These are phyloP conservation scores for Lanistes nyassanus DNA, from an alignment of 1,140 invertebrate species.

Conservation along the genomic window DNA sequence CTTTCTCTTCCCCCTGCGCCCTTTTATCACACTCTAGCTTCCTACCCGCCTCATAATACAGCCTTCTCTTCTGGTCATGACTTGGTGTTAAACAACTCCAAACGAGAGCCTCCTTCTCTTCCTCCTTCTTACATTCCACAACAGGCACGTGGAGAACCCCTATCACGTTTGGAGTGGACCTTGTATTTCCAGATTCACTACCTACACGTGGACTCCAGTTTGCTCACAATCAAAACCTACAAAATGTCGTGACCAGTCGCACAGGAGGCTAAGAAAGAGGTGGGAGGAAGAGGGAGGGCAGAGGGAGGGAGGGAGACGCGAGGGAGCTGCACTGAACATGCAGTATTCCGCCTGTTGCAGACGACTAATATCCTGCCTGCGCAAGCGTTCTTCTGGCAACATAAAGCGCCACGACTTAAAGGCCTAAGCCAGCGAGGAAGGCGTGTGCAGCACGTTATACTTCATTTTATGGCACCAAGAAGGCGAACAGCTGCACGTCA, in stretches of 20 bases:
- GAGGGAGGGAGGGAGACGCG: neutral
- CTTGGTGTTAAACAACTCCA: neutral
- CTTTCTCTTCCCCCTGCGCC: neutral
- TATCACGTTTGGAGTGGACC: constrained; percentile 2
- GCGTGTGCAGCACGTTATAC: too few species aligned
- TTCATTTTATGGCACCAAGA: too few species aligned
- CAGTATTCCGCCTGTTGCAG: too few species aligned
- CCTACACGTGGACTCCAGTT: neutral
- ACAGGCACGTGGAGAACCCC: neutral
- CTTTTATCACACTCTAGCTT: neutral
- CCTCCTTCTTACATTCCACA: neutral
- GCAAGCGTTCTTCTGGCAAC: too few species aligned
- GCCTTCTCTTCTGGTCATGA: neutral
- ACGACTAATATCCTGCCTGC: too few species aligned
- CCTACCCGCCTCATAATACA: neutral
- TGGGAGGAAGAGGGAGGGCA: neutral
- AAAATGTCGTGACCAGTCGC: neutral
- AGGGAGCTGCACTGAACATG: too few species aligned
- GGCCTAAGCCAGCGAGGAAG: too few species aligned
- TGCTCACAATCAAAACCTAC: neutral
- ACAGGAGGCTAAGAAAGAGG: neutral
- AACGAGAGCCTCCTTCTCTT: neutral
- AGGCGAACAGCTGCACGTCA: too few species aligned
- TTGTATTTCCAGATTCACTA: neutral
- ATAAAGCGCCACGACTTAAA: too few species aligned